Evolutionary conservation across 2,113 vertebrate species (phyloP).

Genomic region (Cottus gobio): DNA sequence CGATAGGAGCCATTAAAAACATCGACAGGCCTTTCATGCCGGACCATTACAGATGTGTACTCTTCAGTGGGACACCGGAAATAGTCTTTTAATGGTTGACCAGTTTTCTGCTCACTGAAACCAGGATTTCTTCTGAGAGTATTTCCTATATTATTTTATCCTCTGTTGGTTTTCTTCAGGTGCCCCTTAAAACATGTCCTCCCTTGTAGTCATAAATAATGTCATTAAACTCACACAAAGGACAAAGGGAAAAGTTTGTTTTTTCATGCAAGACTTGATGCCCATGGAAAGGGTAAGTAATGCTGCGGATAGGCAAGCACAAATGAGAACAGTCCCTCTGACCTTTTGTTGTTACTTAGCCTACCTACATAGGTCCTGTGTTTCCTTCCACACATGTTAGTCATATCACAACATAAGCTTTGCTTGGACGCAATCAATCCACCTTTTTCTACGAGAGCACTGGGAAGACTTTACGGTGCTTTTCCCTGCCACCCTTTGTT

Average conservation of each 20-base stretch:
- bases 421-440: constrained; percentile 32
- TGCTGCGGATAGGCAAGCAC: constrained; percentile 26
- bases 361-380: not conserved
- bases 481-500: constrained; percentile 32
- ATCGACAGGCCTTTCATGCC: not conserved
- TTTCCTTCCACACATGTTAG: constrained; percentile 19
- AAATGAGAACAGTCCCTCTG: constrained; percentile 56
- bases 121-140: constrained; percentile 46
- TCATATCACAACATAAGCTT: constrained; percentile 27
- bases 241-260: constrained; percentile 59
- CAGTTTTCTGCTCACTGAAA: constrained; percentile 54
- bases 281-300: constrained; percentile 55
- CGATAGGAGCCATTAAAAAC: not conserved
- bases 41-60: constrained; percentile 10
- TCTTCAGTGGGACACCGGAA: constrained; percentile 10
- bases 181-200: constrained; percentile 56
- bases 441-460: not conserved
- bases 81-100: constrained; percentile 63
- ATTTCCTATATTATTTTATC: constrained; percentile 70
- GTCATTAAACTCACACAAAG: constrained; percentile 70
- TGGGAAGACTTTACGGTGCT: constrained; percentile 38
- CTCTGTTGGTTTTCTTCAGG: constrained; percentile 69
- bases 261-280: constrained; percentile 65
- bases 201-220: constrained; percentile 59
- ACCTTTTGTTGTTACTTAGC: constrained; percentile 48